These are phyloP conservation scores for Gyrodactylus bullatarudis DNA, from an alignment of 1,140 invertebrate genomes.

Conservation along the genomic window DNA sequence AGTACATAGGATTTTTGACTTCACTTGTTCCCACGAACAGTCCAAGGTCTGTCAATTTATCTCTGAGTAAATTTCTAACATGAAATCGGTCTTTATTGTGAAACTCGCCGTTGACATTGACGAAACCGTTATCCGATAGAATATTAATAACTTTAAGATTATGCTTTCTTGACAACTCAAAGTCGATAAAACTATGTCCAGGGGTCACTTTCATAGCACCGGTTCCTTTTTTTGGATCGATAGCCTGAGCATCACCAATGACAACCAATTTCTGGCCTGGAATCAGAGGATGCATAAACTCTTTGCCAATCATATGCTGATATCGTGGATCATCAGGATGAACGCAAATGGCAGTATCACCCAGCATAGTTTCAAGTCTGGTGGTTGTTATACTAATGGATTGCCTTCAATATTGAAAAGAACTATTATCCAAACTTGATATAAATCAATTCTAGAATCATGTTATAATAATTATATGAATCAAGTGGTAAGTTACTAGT, in stretches of 20 bases:
- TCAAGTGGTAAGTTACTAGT: too few species aligned
- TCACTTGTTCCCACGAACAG: background rate
- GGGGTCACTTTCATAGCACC: conserved; percentile 9
- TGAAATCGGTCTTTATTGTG: conserved; percentile 12
- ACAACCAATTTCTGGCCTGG: background rate
- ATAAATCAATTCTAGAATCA: too few species aligned
- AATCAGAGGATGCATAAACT: conserved; percentile 38
- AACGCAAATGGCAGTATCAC: conserved; percentile 81
- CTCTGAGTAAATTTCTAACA: conserved; percentile 9
- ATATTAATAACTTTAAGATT: conserved; percentile 7
- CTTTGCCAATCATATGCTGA: conserved; percentile 39
- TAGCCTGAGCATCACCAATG: background rate
- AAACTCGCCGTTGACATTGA: background rate
- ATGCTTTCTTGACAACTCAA: background rate
- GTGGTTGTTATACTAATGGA: conserved; percentile 76
- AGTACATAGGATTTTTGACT: background rate
- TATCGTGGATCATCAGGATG: conserved; percentile 47
- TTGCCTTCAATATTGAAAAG: conserved; percentile 16
- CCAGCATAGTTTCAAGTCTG: conserved; percentile 83
- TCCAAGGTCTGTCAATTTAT: background rate
- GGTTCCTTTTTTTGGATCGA: conserved; percentile 7
- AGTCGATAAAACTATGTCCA: conserved; percentile 7
- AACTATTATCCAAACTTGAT: too few species aligned
- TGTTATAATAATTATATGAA: background rate
- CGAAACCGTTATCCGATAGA: conserved; percentile 7